Percentiles rank a stretch among this genome's conserved stretches.
Conservation (phyloP, 1,140 invertebrate species). For the Semibalanus balanoides region DNA sequence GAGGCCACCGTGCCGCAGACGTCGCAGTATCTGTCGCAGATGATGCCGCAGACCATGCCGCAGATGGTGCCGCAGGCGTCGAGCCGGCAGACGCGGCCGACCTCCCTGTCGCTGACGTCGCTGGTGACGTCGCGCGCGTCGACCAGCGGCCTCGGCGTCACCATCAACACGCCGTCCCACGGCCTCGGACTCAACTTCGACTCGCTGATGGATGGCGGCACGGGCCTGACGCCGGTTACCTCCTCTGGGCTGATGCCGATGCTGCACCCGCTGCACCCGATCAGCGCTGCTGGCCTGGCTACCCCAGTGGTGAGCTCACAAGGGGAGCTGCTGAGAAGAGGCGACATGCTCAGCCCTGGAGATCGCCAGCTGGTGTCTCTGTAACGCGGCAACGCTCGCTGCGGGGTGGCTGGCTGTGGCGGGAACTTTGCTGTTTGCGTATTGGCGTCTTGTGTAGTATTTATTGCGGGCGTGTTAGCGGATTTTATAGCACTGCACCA, state of each 20-base stretch:
- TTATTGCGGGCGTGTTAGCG: neutral
- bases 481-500: neutral
- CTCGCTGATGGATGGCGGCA: slow-evolving; percentile 80
- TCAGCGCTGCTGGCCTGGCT: slow-evolving; percentile 13
- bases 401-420: too few relatives aligned
- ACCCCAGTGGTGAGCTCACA: slow-evolving; percentile 14
- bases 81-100: slow-evolving; percentile 34
- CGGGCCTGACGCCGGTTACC: slow-evolving; percentile 65
- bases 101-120: slow-evolving; percentile 19
- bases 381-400: neutral
- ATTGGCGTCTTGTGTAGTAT: neutral
- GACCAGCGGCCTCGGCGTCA: slow-evolving; percentile 45
- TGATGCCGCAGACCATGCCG: slow-evolving; percentile 31
- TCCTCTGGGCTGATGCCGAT: slow-evolving; percentile 19
- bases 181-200: slow-evolving; percentile 77
- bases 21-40: slow-evolving; percentile 13
- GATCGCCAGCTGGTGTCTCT: neutral
- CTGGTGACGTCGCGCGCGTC: slow-evolving; percentile 11
- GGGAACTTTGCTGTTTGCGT: neutral
- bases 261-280: slow-evolving; percentile 16
- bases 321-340: neutral
- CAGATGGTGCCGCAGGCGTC: slow-evolving; percentile 23
- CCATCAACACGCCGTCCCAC: slow-evolving; percentile 72
- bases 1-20: slow-evolving; percentile 14
- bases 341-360: neutral